These are phyloP conservation scores for Actinernus sp. DNA, from an alignment of 92 coral and sea anemone genomes.

Conservation along the genomic window DNA sequence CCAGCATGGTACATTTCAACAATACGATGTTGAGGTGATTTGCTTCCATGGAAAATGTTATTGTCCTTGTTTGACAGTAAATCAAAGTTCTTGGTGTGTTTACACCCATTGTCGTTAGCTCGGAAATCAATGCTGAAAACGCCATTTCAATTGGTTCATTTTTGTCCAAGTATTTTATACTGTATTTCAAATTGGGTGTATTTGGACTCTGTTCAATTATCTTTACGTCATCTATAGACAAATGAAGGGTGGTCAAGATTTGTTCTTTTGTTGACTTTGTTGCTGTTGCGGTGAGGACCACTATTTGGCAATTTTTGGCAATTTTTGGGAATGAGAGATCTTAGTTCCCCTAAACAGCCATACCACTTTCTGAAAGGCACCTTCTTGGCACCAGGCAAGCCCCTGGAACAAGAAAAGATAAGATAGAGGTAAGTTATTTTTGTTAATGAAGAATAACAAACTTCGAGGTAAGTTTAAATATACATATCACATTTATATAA, in stretches of 20 bases:
- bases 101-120: slow-evolving; percentile 30
- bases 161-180: slow-evolving; percentile 60
- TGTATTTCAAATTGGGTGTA: slow-evolving; percentile 46
- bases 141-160: slow-evolving; percentile 40
- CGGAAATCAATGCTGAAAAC: slow-evolving; percentile 58
- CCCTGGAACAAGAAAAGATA: no score
- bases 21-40: slow-evolving; percentile 36
- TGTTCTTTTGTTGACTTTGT: slow-evolving; percentile 57
- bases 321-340: slow-evolving; percentile 32
- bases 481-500: no score
- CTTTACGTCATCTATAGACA: slow-evolving; percentile 20
- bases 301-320: not conserved
- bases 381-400: slow-evolving; percentile 24
- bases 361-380: slow-evolving; percentile 65
- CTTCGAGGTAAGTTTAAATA: no score
- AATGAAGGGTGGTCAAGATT: slow-evolving; percentile 42
- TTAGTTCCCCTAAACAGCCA: slow-evolving; percentile 53
- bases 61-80: slow-evolving; percentile 80
- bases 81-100: slow-evolving; percentile 66
- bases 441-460: no score
- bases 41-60: slow-evolving; percentile 32
- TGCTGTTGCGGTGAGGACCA: slow-evolving; percentile 64
- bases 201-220: slow-evolving; percentile 69
- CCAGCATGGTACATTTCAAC: slow-evolving; percentile 90
- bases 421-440: no score